Evolutionary conservation across 2,888 invertebrate genomes (phyloP).

Genomic region (Blastobasis adustella): DNA sequence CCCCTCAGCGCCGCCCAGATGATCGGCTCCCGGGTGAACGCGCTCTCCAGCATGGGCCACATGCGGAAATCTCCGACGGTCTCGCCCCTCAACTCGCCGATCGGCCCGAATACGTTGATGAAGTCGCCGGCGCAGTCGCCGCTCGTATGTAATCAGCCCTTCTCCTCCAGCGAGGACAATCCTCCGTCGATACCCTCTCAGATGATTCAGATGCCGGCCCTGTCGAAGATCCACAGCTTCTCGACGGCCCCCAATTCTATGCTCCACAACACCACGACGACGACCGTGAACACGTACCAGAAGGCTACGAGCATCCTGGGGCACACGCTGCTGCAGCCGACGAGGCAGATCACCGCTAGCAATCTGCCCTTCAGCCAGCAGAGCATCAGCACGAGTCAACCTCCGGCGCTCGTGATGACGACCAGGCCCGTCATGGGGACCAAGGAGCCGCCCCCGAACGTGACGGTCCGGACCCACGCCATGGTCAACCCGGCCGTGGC

Average conservation of each 20-base stretch:
- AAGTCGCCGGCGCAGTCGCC: slow-evolving; percentile 64
- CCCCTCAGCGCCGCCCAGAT: slow-evolving; percentile 57
- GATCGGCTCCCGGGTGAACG: slow-evolving; percentile 55
- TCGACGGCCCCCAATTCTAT: slow-evolving; percentile 41
- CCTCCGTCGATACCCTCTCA: slow-evolving; percentile 44
- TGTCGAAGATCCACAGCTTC: slow-evolving; percentile 60
- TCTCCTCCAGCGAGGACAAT: slow-evolving; percentile 40
- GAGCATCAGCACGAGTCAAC: slow-evolving; percentile 67
- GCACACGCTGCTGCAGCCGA: slow-evolving; percentile 61
- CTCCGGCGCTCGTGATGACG: slow-evolving; percentile 68
- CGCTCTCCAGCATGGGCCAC: slow-evolving; percentile 52
- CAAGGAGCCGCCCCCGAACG: slow-evolving; percentile 60
- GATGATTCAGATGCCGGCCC: slow-evolving; percentile 68
- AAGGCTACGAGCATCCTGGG: slow-evolving; percentile 66
- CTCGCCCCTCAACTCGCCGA: slow-evolving; percentile 62
- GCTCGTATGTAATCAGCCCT: slow-evolving; percentile 46
- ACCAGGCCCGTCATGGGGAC: slow-evolving; percentile 54
- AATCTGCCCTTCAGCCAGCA: slow-evolving; percentile 56
- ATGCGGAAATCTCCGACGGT: slow-evolving; percentile 62
- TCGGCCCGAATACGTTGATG: slow-evolving; percentile 49
- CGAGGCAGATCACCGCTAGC: slow-evolving; percentile 51
- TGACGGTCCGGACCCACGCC: slow-evolving; percentile 61
- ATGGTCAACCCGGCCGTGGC: slow-evolving; percentile 54
- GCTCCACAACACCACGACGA: slow-evolving; percentile 56
- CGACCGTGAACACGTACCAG: slow-evolving; percentile 49